A percentile compares a stretch with the other conserved stretches of the same genome.
Evolutionary conservation across 2,888 invertebrate species (phyloP).

Genomic region (Platerodrilus igneus): DNA sequence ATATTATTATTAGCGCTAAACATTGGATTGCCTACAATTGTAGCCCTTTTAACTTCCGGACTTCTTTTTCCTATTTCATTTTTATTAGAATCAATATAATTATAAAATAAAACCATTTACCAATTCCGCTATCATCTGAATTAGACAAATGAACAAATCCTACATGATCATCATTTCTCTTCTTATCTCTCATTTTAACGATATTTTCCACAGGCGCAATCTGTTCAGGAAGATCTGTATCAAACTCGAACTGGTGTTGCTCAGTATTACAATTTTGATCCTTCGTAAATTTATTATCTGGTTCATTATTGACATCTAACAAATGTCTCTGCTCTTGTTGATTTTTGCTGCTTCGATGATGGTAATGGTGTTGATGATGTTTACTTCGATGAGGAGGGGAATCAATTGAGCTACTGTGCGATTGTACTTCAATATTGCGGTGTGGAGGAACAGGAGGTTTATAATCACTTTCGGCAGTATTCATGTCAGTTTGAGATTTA

Average conservation of each 20-base stretch:
- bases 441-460: conserved; percentile 87
- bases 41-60: conserved; percentile 74
- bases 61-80: conserved; percentile 44
- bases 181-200: conserved; percentile 49
- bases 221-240: conserved; percentile 47
- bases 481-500: conserved; percentile 39
- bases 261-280: conserved; percentile 24
- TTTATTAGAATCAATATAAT: background rate
- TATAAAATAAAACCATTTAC: conserved; percentile 26
- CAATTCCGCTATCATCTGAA: conserved; percentile 36
- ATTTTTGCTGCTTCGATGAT: conserved; percentile 45
- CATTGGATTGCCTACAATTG: conserved; percentile 86
- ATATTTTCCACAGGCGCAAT: conserved; percentile 31
- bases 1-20: conserved; percentile 56
- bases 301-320: conserved; percentile 9
- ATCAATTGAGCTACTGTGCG: conserved; percentile 14
- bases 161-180: conserved; percentile 51
- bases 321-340: conserved; percentile 26
- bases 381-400: conserved; percentile 36
- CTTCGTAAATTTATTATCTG: conserved; percentile 8
- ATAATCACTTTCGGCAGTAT: conserved; percentile 61
- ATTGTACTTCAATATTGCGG: conserved; percentile 55
- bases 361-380: conserved; percentile 49
- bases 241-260: conserved; percentile 51
- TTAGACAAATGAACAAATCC: conserved; percentile 57